Conservation (phyloP, 2,888 invertebrate genomes). For the Dynastes grantii region DNA sequence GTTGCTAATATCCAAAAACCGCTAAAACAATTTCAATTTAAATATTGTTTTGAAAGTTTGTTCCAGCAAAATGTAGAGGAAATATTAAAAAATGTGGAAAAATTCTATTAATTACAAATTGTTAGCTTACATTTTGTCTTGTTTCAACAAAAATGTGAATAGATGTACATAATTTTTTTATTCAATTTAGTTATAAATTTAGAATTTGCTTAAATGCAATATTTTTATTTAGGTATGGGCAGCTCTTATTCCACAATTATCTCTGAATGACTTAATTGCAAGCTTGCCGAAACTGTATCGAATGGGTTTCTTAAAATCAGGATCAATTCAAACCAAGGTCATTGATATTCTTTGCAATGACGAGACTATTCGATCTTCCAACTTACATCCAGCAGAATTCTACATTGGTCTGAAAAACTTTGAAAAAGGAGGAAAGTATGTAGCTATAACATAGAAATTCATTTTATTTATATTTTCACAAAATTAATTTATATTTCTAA, state of each 20-base stretch:
- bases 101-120: background rate
- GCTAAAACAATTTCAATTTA: too few species aligned
- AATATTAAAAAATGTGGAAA: background rate
- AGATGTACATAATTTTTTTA: too few species aligned
- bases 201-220: constrained; percentile 44
- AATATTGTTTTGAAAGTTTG: too few species aligned
- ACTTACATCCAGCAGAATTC: constrained; percentile 74
- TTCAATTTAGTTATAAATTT: constrained; percentile 4
- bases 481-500: background rate
- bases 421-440: constrained; percentile 77
- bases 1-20: too few species aligned
- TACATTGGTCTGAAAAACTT: constrained; percentile 76
- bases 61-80: too few species aligned
- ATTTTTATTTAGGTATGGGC: constrained; percentile 75
- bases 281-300: constrained; percentile 77
- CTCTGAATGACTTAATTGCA: constrained; percentile 72
- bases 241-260: constrained; percentile 74
- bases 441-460: constrained; percentile 50
- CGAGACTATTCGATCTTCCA: constrained; percentile 68
- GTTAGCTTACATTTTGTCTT: background rate
- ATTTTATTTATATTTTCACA: constrained; percentile 22
- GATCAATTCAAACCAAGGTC: constrained; percentile 72
- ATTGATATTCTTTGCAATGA: constrained; percentile 72
- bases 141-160: too few species aligned
- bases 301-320: constrained; percentile 74